phyloP scores from a whole-genome alignment of 2,113 vertebrate species.

The Nycticorax nycticorax region DNA sequence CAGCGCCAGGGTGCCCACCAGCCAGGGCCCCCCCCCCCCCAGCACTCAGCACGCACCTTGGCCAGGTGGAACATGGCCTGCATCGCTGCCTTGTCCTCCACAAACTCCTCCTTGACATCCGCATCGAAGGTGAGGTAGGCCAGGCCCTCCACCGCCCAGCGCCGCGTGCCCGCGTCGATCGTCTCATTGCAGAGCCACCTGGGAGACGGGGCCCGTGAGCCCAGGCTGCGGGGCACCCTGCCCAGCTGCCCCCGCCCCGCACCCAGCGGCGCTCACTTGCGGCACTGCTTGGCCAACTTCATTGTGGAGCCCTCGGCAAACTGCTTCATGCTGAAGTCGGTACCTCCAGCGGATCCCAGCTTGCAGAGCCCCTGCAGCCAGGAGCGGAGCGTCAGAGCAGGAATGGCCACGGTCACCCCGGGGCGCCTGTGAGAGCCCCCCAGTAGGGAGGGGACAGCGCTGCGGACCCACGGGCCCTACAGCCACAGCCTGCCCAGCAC shows the following conservation, averaged over 20 bases:
- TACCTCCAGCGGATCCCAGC: conserved; percentile 93
- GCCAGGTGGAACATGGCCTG: conserved; percentile 92
- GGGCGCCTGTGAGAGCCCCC: fast-evolving
- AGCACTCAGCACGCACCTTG: conserved; percentile 69
- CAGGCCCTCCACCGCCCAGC: conserved; percentile 95
- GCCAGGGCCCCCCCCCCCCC: fast-evolving
- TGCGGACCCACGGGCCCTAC: fast-evolving
- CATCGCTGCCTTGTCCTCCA: conserved; percentile 87
- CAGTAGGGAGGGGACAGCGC: fast-evolving
- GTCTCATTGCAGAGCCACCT: conserved; percentile 95
- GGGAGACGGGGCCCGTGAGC: neutral
- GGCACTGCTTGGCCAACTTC: conserved; percentile 95
- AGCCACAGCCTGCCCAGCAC: neutral
- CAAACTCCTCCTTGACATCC: conserved; percentile 94
- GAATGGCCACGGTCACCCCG: fast-evolving
- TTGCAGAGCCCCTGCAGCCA: conserved; percentile 91
- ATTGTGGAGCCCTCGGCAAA: conserved; percentile 96
- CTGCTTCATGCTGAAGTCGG: conserved; percentile 99
- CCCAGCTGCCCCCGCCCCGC: fast-evolving
- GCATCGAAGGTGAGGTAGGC: conserved; percentile 97
- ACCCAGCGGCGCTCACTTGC: conserved; percentile 88
- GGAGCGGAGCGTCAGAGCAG: neutral
- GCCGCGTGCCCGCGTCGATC: conserved; percentile 83
- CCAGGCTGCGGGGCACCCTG: fast-evolving
- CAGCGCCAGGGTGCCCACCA: neutral